These are phyloP conservation scores for Trichopoda pennipes DNA, from an alignment of 2,888 invertebrate genomes.

Conservation along the genomic window DNA sequence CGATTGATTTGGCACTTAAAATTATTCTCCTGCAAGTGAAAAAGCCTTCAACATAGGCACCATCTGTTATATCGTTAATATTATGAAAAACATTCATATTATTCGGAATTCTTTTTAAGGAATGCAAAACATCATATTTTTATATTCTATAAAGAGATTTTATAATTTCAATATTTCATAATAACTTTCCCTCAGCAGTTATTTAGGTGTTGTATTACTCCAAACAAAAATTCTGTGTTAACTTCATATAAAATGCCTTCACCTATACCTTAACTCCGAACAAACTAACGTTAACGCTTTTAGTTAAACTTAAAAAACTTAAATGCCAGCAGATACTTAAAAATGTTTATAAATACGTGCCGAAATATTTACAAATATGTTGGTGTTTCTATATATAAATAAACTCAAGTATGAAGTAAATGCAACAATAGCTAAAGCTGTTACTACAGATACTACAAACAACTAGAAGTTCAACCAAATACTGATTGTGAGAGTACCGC, in stretches of 20 bases:
- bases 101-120: too few relatives aligned
- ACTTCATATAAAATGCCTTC: too few relatives aligned
- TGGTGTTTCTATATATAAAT: background rate
- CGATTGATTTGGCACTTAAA: too few relatives aligned
- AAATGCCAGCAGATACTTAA: background rate
- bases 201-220: background rate
- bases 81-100: too few relatives aligned
- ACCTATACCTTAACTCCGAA: background rate
- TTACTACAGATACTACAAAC: too few relatives aligned
- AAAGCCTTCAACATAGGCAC: too few relatives aligned
- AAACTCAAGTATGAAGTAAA: conserved; percentile 9
- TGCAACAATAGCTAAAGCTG: conserved; percentile 7
- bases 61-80: too few relatives aligned
- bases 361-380: conserved; percentile 11
- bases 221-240: conserved; percentile 32
- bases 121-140: too few relatives aligned
- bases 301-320: conserved; percentile 1
- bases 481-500: conserved; percentile 58
- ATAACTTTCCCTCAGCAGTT: too few relatives aligned
- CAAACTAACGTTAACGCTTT: conserved; percentile 25
- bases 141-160: too few relatives aligned
- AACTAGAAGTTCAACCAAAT: conserved; percentile 48
- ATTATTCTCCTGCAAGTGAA: too few relatives aligned
- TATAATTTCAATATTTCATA: too few relatives aligned
- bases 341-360: conserved; percentile 11